These are phyloP conservation scores for Cataglyphis cursor DNA, from an alignment of 2,888 invertebrate species.

Conservation along the genomic window DNA sequence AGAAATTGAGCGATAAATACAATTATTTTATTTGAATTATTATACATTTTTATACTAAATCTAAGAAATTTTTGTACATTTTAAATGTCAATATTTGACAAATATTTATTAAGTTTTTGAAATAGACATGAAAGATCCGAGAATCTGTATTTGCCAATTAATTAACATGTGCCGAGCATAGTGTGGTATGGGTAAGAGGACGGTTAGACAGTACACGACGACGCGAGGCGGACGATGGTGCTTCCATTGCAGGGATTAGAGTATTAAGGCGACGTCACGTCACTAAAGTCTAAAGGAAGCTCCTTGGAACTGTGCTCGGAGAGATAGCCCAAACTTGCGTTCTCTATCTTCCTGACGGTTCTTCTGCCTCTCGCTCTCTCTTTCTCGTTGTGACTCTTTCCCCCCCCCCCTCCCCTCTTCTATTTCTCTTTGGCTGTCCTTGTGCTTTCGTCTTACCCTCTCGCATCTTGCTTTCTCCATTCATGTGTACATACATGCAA, in stretches of 20 bases:
- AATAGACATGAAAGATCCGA: constrained; percentile 58
- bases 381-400: constrained; percentile 25
- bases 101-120: constrained; percentile 10
- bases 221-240: constrained; percentile 78
- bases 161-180: constrained; percentile 81
- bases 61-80: background rate
- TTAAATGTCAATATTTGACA: background rate
- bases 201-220: constrained; percentile 74
- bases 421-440: constrained; percentile 15
- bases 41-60: background rate
- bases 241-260: constrained; percentile 83
- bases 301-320: constrained; percentile 83
- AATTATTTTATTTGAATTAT: background rate
- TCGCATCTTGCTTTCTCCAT: background rate
- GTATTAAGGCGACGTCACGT: constrained; percentile 86
- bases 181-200: constrained; percentile 63
- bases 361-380: constrained; percentile 49
- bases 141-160: constrained; percentile 82
- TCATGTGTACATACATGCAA: background rate
- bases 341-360: constrained; percentile 67
- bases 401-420: constrained; percentile 28
- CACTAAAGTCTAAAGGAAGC: constrained; percentile 85
- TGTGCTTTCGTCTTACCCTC: constrained; percentile 9
- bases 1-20: background rate
- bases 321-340: constrained; percentile 85